phyloP scores from a whole-genome alignment of 2,113 vertebrate species.

The Neodon shergylaensis region DNA sequence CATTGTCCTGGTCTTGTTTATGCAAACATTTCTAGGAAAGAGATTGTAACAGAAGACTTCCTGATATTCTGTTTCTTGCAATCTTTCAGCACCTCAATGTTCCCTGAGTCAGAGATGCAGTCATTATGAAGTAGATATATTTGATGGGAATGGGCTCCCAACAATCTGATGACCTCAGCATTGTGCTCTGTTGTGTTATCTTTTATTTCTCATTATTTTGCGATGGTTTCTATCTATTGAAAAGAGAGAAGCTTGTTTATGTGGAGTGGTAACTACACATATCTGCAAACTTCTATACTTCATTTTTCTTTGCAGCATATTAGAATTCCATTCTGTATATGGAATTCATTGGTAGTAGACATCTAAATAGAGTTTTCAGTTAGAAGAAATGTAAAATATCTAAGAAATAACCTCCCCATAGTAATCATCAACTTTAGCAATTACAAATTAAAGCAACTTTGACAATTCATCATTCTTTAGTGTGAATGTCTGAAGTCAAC shows the following conservation, averaged over 20 bases:
- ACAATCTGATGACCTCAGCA: not conserved
- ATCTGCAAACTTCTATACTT: not conserved
- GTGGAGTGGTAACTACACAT: not conserved
- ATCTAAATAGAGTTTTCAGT: not conserved
- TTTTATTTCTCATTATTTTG: not conserved
- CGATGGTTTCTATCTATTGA: not conserved
- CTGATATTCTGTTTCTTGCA: not conserved
- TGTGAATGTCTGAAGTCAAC: not conserved
- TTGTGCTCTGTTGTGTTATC: not conserved
- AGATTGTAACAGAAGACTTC: not conserved
- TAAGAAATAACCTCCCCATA: not conserved
- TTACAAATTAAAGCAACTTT: not conserved
- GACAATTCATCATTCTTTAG: not conserved
- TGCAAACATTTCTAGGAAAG: not conserved
- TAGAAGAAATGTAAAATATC: not conserved
- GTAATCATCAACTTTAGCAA: not conserved
- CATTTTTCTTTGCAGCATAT: not conserved
- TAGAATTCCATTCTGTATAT: not conserved
- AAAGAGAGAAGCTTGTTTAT: not conserved
- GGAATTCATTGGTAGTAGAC: not conserved
- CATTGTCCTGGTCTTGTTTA: not conserved
- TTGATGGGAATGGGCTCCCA: not conserved
- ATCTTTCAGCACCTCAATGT: not conserved
- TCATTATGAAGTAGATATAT: not conserved
- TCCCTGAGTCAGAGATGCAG: not conserved